Evolutionary conservation across 2,797 vertebrate species (phyloP).

Genomic region (Amniataba percoides): DNA sequence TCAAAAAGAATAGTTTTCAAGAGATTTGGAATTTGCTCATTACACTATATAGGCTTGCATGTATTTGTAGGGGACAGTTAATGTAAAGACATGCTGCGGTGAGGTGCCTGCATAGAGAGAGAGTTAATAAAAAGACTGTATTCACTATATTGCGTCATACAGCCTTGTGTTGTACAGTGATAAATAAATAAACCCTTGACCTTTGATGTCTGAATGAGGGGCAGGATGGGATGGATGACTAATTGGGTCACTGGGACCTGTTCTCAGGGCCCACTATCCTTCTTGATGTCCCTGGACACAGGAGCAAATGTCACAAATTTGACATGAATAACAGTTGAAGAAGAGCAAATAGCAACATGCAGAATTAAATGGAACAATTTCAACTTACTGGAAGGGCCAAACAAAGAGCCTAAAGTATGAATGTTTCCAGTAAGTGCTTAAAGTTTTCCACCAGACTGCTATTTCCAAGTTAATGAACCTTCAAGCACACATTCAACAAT

Average conservation of each 20-base stretch:
- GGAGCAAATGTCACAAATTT: background rate
- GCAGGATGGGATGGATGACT: background rate
- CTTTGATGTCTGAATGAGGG: no score
- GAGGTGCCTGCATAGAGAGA: no score
- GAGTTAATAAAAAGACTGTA: no score
- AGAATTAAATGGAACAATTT: background rate
- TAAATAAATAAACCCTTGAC: no score
- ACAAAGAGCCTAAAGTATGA: background rate
- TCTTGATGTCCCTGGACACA: background rate
- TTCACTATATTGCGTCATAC: no score
- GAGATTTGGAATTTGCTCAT: background rate
- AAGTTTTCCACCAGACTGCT: background rate
- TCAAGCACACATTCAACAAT: conserved; percentile 5
- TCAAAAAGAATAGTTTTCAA: background rate
- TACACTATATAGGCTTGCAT: no score
- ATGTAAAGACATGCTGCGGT: background rate
- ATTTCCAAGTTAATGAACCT: conserved; percentile 19
- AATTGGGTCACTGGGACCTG: background rate
- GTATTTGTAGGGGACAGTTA: no score
- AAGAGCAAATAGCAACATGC: background rate
- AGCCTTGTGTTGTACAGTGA: no score
- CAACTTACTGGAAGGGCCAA: background rate
- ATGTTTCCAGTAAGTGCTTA: background rate
- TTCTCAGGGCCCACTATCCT: background rate
- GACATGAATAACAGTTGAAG: conserved; percentile 7